Base-by-base conservation (phyloP, 2,113 vertebrate genomes). In the Trogon melanurus region DNA sequence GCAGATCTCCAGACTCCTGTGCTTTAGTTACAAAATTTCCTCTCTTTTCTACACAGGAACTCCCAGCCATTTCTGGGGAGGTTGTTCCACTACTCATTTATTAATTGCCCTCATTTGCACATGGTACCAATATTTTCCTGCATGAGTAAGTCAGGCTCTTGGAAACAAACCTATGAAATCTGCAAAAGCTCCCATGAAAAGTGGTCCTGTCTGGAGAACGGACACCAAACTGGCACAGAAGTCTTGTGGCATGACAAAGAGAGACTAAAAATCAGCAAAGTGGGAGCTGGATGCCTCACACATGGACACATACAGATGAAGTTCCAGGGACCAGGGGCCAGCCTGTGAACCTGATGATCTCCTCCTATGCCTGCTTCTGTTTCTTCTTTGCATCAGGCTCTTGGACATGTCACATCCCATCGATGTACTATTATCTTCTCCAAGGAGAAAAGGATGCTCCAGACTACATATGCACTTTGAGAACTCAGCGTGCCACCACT, bases 181-280 rank as follows among this genome's bases (percentile, higher is more conserved):
- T 38, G 50, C 45, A 71, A 75, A 60, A 34, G 18, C 27, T 47
- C 56, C 65, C 60, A 29, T 29, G 54, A 11, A 6, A 72, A n/a
- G 38, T 3, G 38, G 30, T 50, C 66, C 44, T 1, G 6, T 50
- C 76, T 25, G 47, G 13, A 45, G 58, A 36, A 48, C 0, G 2
- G 67, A 62, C 76, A 69, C 29, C 53, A 32, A 92, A 47, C 36
- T 6, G 1, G 29, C 60, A 61, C 74, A 32, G 54, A 45, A 75
- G 30, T 29, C 38, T 70, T 16, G 57, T 26, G 51, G 47, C 1
- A 1, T 2, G 30, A 72, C 48, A 69, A 19, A 66, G 38, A 32
- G 23, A 75, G 22, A 3, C 71, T 45, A 41, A 27, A 89, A 83
- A 57, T 7, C 75, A 50, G 44, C 34, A 9, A 13, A 22, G 27